A percentile compares a stretch with the other conserved stretches of the same genome.
Conservation (phyloP, 2,113 vertebrate species). For the Catharus bicknelli region DNA sequence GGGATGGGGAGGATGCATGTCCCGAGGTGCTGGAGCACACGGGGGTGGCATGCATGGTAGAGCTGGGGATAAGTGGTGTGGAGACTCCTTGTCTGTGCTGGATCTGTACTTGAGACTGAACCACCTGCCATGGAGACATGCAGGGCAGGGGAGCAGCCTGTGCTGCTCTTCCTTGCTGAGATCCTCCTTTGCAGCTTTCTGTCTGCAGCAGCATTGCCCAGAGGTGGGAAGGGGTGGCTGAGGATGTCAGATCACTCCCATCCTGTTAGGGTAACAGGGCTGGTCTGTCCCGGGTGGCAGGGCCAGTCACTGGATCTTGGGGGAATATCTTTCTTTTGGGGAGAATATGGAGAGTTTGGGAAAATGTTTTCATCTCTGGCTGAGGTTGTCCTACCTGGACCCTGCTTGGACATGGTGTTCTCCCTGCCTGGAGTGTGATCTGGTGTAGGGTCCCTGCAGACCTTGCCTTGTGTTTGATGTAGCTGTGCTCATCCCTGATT, state of each 20-base stretch:
- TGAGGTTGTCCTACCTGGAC: not conserved
- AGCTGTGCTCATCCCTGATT: not conserved
- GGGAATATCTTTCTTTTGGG: not conserved
- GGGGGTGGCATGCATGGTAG: not conserved
- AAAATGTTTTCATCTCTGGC: not conserved
- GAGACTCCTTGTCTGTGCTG: rapidly evolving
- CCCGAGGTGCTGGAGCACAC: rapidly evolving
- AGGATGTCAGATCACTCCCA: rapidly evolving
- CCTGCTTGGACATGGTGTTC: not conserved
- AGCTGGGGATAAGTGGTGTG: not conserved
- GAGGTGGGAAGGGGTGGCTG: not conserved
- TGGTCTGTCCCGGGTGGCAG: not conserved
- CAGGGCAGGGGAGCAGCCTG: not conserved
- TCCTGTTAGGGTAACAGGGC: not conserved
- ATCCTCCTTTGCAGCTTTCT: not conserved
- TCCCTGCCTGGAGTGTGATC: not conserved
- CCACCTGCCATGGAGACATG: not conserved
- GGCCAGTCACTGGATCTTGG: not conserved
- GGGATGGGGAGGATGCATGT: not conserved
- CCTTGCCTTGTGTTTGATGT: not conserved
- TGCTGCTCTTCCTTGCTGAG: not conserved
- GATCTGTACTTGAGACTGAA: not conserved
- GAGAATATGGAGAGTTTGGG: not conserved
- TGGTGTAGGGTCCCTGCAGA: not conserved
- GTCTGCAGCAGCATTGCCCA: not conserved